A percentile compares a stretch with the other conserved stretches of the same genome.
These are phyloP conservation scores for Rissa tridactyla DNA, from an alignment of 2,113 vertebrate genomes.

Conservation along the genomic window DNA sequence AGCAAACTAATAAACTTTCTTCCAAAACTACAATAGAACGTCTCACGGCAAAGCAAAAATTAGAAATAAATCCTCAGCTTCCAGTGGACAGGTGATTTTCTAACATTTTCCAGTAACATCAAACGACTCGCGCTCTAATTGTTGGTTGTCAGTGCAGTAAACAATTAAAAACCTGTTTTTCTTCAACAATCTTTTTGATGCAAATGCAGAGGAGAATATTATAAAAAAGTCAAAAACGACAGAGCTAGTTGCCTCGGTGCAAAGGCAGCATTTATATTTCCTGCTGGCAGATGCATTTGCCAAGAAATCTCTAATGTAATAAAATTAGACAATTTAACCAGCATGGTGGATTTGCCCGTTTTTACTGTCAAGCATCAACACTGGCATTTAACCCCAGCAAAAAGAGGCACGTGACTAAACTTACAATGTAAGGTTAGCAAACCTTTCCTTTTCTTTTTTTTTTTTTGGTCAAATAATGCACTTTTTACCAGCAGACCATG, in stretches of 20 bases:
- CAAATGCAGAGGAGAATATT: conserved; percentile 63
- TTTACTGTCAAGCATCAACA: conserved; percentile 76
- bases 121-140: conserved; percentile 44
- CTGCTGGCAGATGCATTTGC: conserved; percentile 78
- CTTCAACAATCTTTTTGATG: conserved; percentile 57
- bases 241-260: conserved; percentile 54
- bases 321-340: conserved; percentile 83
- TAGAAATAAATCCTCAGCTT: conserved; percentile 2
- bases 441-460: not conserved
- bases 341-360: conserved; percentile 76
- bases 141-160: conserved; percentile 58
- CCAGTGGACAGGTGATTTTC: conserved; percentile 47
- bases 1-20: not conserved
- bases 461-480: conserved; percentile 24
- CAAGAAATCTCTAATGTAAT: conserved; percentile 80
- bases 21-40: not conserved
- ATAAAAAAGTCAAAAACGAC: conserved; percentile 63
- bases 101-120: not conserved
- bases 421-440: conserved; percentile 64
- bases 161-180: conserved; percentile 68
- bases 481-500: conserved; percentile 3
- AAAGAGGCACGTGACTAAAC: conserved; percentile 70
- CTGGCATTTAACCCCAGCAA: conserved; percentile 72
- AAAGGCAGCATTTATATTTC: conserved; percentile 75
- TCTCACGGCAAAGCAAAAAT: not conserved